Evolutionary conservation across 2,888 invertebrate genomes (phyloP).

Genomic region (Xestia xanthographa): DNA sequence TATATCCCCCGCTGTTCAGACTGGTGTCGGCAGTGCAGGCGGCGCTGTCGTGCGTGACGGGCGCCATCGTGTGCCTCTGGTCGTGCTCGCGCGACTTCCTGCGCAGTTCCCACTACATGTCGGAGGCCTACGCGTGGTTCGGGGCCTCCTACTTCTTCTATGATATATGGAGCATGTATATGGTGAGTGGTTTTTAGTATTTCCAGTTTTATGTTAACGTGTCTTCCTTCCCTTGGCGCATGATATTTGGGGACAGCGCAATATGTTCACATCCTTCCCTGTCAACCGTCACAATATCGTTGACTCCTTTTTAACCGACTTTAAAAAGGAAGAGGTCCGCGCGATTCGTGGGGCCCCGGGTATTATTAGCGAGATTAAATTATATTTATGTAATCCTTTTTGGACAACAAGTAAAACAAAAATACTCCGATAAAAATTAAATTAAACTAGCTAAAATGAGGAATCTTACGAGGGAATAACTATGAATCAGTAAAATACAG

Average conservation of each 20-base stretch:
- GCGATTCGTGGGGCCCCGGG: too few species aligned
- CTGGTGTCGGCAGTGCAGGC: slow-evolving; percentile 94
- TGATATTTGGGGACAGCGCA: not conserved
- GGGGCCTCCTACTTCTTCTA: slow-evolving; percentile 95
- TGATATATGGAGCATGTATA: slow-evolving; percentile 95
- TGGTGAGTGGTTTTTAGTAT: slow-evolving; percentile 84
- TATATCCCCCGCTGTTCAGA: slow-evolving; percentile 79
- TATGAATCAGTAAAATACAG: too few species aligned
- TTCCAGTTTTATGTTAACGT: not conserved
- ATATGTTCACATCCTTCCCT: not conserved
- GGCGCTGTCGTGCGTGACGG: slow-evolving; percentile 92
- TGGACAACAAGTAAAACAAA: too few species aligned
- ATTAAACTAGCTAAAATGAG: too few species aligned
- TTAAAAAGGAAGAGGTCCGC: too few species aligned
- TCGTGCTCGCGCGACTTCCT: slow-evolving; percentile 93
- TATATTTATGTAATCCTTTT: too few species aligned
- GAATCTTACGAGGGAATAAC: too few species aligned
- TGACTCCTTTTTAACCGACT: not conserved
- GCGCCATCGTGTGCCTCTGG: slow-evolving; percentile 92
- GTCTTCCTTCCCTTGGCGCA: not conserved
- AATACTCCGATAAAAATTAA: too few species aligned
- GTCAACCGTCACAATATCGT: not conserved
- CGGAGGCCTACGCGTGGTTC: slow-evolving; percentile 95
- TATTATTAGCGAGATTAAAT: too few species aligned
- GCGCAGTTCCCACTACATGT: slow-evolving; percentile 93